Conservation (phyloP, 2,113 vertebrate species). For the Malurus cyaneus region DNA sequence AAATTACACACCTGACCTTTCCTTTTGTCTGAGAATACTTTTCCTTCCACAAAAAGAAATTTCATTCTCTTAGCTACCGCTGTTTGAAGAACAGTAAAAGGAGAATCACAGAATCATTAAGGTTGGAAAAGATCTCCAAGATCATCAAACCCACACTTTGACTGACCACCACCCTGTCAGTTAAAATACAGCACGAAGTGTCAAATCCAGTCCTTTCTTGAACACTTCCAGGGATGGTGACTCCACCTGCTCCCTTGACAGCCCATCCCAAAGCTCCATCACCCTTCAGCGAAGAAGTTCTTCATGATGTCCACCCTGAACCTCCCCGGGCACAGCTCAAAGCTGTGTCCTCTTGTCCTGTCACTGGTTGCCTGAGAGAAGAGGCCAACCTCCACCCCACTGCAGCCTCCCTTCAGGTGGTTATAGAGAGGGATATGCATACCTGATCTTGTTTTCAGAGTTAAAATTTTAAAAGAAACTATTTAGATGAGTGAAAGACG, state of each 20-base stretch:
- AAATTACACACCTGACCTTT: neutral
- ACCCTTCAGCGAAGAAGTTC: neutral
- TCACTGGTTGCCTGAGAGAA: neutral
- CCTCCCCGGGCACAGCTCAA: neutral
- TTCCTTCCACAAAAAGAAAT: neutral
- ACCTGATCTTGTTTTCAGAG: neutral
- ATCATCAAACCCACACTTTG: neutral
- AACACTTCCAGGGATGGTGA: neutral
- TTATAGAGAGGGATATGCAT: neutral
- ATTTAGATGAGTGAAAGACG: neutral
- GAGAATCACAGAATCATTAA: neutral
- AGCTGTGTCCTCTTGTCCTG: neutral
- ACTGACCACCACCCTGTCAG: neutral
- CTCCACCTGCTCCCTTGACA: neutral
- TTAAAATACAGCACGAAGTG: neutral
- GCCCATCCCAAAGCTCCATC: neutral
- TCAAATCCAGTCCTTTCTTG: fast-evolving
- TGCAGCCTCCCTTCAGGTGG: neutral
- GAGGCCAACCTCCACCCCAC: fast-evolving
- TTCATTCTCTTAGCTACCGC: neutral
- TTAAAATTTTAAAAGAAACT: neutral
- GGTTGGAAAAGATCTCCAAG: neutral
- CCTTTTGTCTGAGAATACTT: neutral
- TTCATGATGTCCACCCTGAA: neutral
- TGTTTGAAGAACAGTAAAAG: neutral